Conservation (phyloP, 2,797 vertebrate genomes). For the Hyperoplus lanceolatus region DNA sequence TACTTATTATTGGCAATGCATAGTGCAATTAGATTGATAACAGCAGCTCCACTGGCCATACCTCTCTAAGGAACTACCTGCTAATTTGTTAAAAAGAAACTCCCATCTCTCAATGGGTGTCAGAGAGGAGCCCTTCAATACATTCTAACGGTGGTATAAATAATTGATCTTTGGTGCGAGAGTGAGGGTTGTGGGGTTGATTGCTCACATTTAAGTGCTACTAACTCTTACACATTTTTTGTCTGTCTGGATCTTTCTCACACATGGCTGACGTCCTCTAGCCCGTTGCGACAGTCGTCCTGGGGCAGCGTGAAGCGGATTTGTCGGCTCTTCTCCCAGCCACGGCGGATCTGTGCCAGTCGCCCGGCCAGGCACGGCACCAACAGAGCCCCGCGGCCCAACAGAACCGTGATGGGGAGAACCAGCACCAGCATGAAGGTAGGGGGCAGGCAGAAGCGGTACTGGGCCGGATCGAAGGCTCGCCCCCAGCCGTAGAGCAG, state of each 20-base stretch:
- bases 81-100: conserved; percentile 1
- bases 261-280: conserved; percentile 74
- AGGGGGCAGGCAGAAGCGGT: conserved; percentile 90
- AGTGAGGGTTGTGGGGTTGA: background rate
- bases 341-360: conserved; percentile 88
- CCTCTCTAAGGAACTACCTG: conserved; percentile 4
- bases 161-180: conserved; percentile 36
- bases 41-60: background rate
- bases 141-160: conserved; percentile 25
- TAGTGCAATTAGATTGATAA: conserved; percentile 30
- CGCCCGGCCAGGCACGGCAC: conserved; percentile 85
- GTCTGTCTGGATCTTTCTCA: conserved; percentile 45
- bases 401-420: conserved; percentile 84
- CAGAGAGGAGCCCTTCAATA: conserved; percentile 1
- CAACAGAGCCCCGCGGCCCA: conserved; percentile 83
- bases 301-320: conserved; percentile 70
- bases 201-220: conserved; percentile 7
- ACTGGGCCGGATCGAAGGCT: conserved; percentile 85
- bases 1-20: conserved; percentile 4
- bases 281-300: conserved; percentile 45
- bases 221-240: background rate
- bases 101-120: background rate
- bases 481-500: conserved; percentile 89
- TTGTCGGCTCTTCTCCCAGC: conserved; percentile 87
- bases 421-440: conserved; percentile 89